These are phyloP conservation scores for Chamaetylas fuelleborni DNA, from an alignment of 2,113 vertebrate genomes.

Conservation along the genomic window DNA sequence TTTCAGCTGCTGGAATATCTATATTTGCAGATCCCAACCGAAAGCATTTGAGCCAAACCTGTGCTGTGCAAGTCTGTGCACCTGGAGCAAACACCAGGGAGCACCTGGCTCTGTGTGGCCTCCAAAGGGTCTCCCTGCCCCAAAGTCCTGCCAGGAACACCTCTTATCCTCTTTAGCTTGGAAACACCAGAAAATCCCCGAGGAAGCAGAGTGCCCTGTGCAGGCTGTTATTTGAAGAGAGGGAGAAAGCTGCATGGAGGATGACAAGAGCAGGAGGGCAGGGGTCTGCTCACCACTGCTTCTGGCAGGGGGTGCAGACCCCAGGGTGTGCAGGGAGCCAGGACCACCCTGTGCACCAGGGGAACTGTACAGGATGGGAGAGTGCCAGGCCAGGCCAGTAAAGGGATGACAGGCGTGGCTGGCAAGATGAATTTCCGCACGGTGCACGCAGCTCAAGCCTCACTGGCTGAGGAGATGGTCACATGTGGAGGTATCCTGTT, in stretches of 20 bases:
- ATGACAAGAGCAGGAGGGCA: background rate
- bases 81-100: background rate
- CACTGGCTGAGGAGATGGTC: background rate
- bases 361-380: background rate
- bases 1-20: background rate
- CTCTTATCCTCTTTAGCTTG: rapidly evolving
- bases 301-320: background rate
- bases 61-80: rapidly evolving
- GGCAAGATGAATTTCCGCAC: background rate
- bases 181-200: background rate
- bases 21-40: rapidly evolving
- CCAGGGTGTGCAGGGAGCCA: rapidly evolving
- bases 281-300: background rate
- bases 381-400: background rate
- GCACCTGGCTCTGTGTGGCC: background rate
- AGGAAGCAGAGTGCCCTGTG: background rate
- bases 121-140: background rate
- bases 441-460: too few species aligned
- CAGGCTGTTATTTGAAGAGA: background rate
- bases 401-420: background rate
- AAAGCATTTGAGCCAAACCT: background rate
- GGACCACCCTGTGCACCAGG: background rate
- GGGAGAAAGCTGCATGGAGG: background rate
- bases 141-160: background rate
- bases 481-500: background rate